Evolutionary conservation across 1,140 invertebrate species (phyloP).

Genomic region (Brachionus asplanchnoidis): DNA sequence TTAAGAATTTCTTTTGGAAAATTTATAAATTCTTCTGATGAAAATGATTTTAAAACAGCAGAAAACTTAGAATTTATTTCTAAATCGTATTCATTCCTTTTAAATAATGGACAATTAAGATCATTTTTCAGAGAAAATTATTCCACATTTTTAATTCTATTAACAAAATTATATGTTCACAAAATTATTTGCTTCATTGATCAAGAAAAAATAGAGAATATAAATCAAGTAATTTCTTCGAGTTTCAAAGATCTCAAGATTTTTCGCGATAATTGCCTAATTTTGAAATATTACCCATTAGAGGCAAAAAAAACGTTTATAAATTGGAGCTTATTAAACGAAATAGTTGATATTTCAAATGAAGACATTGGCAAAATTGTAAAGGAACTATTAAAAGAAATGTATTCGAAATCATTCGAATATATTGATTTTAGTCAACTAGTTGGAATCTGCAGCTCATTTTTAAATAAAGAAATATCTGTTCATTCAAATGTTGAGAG

Average conservation of each 20-base stretch:
- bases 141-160: background rate
- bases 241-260: background rate
- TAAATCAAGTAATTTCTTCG: background rate
- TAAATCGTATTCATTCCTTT: background rate
- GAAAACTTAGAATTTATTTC: background rate
- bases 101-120: background rate
- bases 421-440: background rate
- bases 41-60: background rate
- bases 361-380: background rate
- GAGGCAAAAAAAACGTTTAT: background rate
- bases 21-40: background rate
- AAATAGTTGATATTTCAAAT: background rate
- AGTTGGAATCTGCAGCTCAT: background rate
- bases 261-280: background rate
- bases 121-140: background rate
- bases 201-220: background rate
- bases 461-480: background rate
- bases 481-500: background rate
- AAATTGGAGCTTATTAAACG: background rate
- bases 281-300: background rate
- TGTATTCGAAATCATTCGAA: background rate
- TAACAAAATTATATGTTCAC: background rate
- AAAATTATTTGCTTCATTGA: background rate
- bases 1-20: background rate
- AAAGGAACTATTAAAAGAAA: background rate